These are phyloP conservation scores for Heterohyrax brucei DNA, from an alignment of 2,797 vertebrate genomes.

Conservation along the genomic window DNA sequence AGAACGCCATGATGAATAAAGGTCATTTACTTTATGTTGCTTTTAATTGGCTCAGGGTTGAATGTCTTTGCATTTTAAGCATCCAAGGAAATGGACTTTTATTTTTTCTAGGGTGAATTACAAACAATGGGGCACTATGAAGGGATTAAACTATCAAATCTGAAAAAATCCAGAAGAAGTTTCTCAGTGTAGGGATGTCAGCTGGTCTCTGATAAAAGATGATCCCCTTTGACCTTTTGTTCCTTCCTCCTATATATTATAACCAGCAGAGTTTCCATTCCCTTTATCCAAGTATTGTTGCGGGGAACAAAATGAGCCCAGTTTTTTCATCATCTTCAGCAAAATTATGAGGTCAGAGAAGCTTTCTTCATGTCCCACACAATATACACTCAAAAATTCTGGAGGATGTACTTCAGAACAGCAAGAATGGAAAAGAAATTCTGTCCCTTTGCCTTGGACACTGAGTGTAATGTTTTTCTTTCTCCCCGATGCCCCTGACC, in stretches of 20 bases:
- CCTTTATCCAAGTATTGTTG: conserved; percentile 17
- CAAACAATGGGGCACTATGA: conserved; percentile 24
- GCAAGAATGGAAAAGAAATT: conserved; percentile 24
- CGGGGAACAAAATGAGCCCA: conserved; percentile 36
- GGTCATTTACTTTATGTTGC: conserved; percentile 73
- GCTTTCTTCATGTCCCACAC: background rate
- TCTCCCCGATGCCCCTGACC: background rate
- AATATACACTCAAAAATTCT: conserved; percentile 10
- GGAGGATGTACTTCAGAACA: conserved; percentile 26
- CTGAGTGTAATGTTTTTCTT: conserved; percentile 13
- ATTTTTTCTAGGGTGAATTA: conserved; percentile 53
- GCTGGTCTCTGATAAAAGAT: conserved; percentile 48
- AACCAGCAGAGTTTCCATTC: conserved; percentile 38
- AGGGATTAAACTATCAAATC: conserved; percentile 46
- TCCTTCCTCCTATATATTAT: background rate
- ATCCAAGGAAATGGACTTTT: conserved; percentile 10
- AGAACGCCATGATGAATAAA: conserved; percentile 80
- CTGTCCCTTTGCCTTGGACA: background rate
- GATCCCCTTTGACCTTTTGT: conserved; percentile 1
- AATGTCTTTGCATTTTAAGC: conserved; percentile 73
- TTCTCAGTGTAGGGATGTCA: background rate
- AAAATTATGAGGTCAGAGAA: conserved; percentile 31
- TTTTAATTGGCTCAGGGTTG: conserved; percentile 76
- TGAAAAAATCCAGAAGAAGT: conserved; percentile 59
- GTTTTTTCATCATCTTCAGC: conserved; percentile 20